These are phyloP conservation scores for Scalopus aquaticus DNA, from an alignment of 2,113 vertebrate genomes.

Conservation along the genomic window DNA sequence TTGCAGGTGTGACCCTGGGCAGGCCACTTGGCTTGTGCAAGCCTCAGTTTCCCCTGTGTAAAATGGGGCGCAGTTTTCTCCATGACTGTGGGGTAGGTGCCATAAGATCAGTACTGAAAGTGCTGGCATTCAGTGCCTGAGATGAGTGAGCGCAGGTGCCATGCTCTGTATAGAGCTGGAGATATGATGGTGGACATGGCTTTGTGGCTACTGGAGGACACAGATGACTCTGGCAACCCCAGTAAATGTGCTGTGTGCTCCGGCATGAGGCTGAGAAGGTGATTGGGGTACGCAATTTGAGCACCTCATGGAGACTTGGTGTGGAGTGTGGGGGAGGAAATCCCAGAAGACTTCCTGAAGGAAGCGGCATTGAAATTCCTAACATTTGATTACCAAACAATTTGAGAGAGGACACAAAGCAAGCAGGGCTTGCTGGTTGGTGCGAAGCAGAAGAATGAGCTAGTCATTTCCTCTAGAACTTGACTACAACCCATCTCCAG, in stretches of 20 bases:
- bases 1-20: background rate
- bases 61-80: background rate
- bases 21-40: background rate
- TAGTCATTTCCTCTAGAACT: accelerated
- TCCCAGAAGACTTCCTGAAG: background rate
- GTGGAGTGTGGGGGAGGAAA: background rate
- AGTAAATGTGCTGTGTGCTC: background rate
- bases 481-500: background rate
- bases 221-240: background rate
- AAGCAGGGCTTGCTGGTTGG: background rate
- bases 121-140: background rate
- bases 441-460: no score
- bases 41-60: background rate
- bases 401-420: background rate
- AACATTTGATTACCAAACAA: background rate
- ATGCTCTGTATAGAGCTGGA: background rate
- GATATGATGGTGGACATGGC: accelerated
- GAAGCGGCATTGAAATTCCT: background rate
- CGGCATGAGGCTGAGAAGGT: background rate
- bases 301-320: background rate
- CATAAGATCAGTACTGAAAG: accelerated
- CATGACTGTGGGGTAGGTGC: background rate
- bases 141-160: accelerated
- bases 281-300: background rate
- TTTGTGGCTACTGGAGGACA: accelerated